These are phyloP conservation scores for Pyralis farinalis DNA, from an alignment of 2,888 invertebrate species.

Conservation along the genomic window DNA sequence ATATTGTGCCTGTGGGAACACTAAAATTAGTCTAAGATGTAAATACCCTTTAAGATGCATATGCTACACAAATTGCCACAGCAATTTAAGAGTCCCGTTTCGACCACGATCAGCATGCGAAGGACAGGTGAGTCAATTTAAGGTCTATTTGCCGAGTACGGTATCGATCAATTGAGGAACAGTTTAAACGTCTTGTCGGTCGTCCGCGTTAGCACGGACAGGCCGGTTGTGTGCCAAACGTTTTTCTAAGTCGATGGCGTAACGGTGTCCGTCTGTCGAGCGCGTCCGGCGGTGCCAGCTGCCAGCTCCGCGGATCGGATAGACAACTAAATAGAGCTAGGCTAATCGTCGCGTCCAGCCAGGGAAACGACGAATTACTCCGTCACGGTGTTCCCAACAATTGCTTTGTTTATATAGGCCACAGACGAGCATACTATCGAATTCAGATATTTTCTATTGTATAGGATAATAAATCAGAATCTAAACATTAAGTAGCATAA, in stretches of 20 bases:
- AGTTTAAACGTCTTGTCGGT: conserved; percentile 48
- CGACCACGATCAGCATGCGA: conserved; percentile 26
- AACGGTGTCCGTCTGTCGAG: conserved; percentile 74
- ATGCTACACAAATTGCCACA: conserved; percentile 5
- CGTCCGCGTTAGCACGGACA: conserved; percentile 42
- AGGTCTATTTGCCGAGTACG: conserved; percentile 36
- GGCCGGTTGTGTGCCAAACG: conserved; percentile 61
- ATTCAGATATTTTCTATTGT: not conserved
- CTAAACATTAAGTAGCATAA: too few relatives aligned
- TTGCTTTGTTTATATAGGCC: conserved; percentile 64
- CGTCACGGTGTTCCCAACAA: conserved; percentile 69
- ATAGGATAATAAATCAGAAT: too few relatives aligned
- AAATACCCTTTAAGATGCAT: conserved; percentile 17
- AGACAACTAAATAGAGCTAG: conserved; percentile 78
- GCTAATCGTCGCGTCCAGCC: conserved; percentile 75
- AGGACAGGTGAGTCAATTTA: conserved; percentile 39
- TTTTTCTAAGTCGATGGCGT: conserved; percentile 77
- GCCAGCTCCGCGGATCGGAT: conserved; percentile 64
- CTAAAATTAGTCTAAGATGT: conserved; percentile 20
- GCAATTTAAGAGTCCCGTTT: conserved; percentile 19
- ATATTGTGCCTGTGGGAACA: conserved; percentile 58
- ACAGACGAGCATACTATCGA: conserved; percentile 23
- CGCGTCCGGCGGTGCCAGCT: conserved; percentile 73
- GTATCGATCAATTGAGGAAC: conserved; percentile 46
- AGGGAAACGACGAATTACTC: conserved; percentile 78